Evolutionary conservation across 2,113 vertebrate species (phyloP), one percentile per base, ranked within the genome.

Genomic region (Ophiodon elongatus): DNA sequence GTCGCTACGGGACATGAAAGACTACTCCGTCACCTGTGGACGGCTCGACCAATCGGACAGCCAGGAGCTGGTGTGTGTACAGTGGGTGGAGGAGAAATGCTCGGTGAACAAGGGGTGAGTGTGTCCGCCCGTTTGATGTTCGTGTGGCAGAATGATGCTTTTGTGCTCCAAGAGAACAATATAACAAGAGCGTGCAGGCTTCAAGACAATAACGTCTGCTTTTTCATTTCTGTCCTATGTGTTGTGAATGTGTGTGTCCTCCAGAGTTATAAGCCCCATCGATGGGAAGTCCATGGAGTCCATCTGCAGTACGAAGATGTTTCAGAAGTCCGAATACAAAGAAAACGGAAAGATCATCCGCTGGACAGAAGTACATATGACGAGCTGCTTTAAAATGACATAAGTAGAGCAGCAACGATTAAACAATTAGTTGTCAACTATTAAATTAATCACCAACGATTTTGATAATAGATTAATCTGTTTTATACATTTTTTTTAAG

Each of bases 241-340:
- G 29, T 31, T 17, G 39, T 50, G 13, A 79, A 43, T 45, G 43
- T 45, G 43, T 90, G 52, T 85, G 23, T 74, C 63, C 25, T 31
- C 2, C 85, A 99, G 98, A 15, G 95, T 99, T 45, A 76, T 97
- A 72, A 99, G 98, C 85, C 98, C 98, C 41, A 99, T 99, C 27
- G 98, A 99, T 91, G 98, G 97, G 37, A 99, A 97, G 92, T 97
- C 97, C 25, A 98, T 99, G 98, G 98, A 99, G 89, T 99, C 97
- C 1, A 95, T 99, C 88, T 96, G 95, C 79, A 99, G 97, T 1
- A 95, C 95, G 67, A 99, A 99, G 95, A 98, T 99, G 94, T 99
- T 98, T 85, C 98, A 99, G 54, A 97, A 98, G 81, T 97, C 98
- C 0, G 98, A 99, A 91, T 99, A 98, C 94, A 98, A 98, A 96